Evolutionary conservation across 1,140 invertebrate genomes (phyloP), one percentile per base, ranked within the genome.

Genomic region (Portunus trituberculatus): DNA sequence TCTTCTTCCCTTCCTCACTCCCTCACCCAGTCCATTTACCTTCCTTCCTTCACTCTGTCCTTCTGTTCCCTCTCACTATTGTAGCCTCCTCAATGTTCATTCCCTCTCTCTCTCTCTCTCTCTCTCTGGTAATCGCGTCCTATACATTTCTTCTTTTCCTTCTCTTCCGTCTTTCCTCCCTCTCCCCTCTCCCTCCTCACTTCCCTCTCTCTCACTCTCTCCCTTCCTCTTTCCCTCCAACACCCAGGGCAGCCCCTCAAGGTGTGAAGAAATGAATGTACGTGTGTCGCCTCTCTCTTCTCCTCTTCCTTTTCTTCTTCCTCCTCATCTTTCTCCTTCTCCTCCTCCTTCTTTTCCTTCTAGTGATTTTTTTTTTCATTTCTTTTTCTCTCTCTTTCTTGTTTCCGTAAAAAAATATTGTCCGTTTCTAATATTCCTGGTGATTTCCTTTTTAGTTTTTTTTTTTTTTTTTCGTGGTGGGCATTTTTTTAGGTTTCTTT

Each of bases 251-350:
- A 76, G 12, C 45, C 32, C 91, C 67, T 14, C 0, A 32, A 93
- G 82, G 92, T 84, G 32, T 48, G 32, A 48, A 90, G 32, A 90
- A 90, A 90, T 90, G 39, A 90, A 46, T 90, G 25, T 28, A 28
- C 39, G n/a, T 29, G 8, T 48, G 39, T 46, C 76, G 6, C 82
- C 7, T 93, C 29, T 45, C 52, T n/a, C 31, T 29, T 20, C 89
- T 16, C 20, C 4, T 91, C 89, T 3, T 91, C 46, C 45, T 48
- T 46, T 20, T 52, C 25, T 31, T 48, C 46, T 39, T 39, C 89
- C 45, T 91, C 46, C 14, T 91, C 89, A 6, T 46, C 28, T 45
- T 90, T 45, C 88, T 45, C 29, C 0, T 28, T 32, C 12, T 10
- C 10, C 86, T 2, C 86, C 29, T 88, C 88, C 7, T 25, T 87